Evolutionary conservation across 2,797 vertebrate species (phyloP).

Genomic region (Pangasius djambal): DNA sequence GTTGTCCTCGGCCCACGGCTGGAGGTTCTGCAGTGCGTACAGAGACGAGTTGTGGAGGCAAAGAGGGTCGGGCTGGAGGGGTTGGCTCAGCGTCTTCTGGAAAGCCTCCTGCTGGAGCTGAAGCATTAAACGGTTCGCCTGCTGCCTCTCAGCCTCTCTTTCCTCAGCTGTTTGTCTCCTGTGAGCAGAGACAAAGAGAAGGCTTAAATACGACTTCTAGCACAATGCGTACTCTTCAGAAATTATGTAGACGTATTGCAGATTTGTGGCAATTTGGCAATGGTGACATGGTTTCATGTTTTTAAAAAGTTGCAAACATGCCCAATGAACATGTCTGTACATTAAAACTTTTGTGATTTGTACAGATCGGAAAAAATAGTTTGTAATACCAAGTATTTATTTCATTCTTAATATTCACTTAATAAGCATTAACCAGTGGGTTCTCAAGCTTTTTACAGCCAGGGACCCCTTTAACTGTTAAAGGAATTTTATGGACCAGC

Average conservation of each 20-base stretch:
- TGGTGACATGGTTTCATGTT: neutral
- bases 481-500: neutral
- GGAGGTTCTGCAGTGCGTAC: conserved; percentile 96
- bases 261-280: neutral
- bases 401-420: neutral
- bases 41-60: conserved; percentile 98
- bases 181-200: conserved; percentile 51
- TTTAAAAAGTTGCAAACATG: neutral
- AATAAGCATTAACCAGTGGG: neutral
- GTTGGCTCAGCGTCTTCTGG: conserved; percentile 90
- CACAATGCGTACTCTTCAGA: neutral
- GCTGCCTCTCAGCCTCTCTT: conserved; percentile 93
- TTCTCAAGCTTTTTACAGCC: neutral
- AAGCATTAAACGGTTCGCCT: conserved; percentile 93
- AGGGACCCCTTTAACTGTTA: neutral
- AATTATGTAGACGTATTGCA: neutral
- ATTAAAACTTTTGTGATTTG: neutral
- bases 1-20: conserved; percentile 97
- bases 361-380: neutral
- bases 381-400: neutral
- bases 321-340: neutral
- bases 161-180: conserved; percentile 98
- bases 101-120: conserved; percentile 97
- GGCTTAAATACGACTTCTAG: conserved; percentile 25
- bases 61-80: conserved; percentile 91